Evolutionary conservation across 92 coral and sea anemone species (phyloP).

Genomic region (Nematostella vectensis): DNA sequence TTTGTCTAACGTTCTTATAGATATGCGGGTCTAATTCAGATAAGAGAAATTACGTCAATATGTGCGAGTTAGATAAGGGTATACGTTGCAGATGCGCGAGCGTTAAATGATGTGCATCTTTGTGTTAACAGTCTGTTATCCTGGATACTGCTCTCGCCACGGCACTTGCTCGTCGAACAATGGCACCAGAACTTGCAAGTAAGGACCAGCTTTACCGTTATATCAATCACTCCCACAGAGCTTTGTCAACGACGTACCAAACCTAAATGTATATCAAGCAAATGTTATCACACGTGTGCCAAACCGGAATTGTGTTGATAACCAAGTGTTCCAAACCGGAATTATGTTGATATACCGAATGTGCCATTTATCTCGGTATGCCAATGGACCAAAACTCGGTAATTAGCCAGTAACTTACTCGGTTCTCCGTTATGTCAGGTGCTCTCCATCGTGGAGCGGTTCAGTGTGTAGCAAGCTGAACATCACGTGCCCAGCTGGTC

Average conservation of each 20-base stretch:
- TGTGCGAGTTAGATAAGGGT: no score
- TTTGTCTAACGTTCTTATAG: no score
- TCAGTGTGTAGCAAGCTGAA: conserved; percentile 11
- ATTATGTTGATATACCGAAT: no score
- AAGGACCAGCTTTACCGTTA: conserved; percentile 5
- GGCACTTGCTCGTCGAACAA: conserved; percentile 31
- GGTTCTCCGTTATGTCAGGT: no score
- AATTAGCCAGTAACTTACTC: neutral
- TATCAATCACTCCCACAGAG: neutral
- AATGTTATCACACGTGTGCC: neutral
- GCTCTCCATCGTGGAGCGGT: conserved; percentile 22
- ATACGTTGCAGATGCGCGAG: no score
- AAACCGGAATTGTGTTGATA: no score
- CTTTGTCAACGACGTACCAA: no score
- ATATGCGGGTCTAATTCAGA: no score
- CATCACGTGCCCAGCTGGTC: conserved; percentile 3
- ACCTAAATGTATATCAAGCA: neutral
- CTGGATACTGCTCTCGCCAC: conserved; percentile 23
- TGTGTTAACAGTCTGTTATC: conserved; percentile 40
- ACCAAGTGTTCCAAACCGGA: no score
- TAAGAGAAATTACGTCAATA: no score
- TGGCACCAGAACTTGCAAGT: conserved; percentile 43
- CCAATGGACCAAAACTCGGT: neutral
- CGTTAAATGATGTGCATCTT: no score
- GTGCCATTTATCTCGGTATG: no score